These are phyloP conservation scores for Plebejus anna DNA, from an alignment of 2,888 invertebrate species.

Conservation along the genomic window DNA sequence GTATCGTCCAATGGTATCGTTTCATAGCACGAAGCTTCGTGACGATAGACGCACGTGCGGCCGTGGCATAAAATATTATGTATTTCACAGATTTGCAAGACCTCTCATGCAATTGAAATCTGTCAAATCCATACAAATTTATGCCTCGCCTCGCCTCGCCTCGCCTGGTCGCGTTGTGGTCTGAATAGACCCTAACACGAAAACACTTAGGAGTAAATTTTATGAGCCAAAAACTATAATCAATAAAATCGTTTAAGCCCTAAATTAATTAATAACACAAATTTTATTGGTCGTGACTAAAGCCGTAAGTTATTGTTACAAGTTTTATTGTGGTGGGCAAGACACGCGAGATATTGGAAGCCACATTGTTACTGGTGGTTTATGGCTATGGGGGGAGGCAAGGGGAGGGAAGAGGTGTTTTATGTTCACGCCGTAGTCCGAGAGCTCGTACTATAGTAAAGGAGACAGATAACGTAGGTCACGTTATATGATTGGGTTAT, in stretches of 20 bases:
- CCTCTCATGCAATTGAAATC: too few relatives aligned
- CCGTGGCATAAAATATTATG: too few relatives aligned
- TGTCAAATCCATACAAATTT: too few relatives aligned
- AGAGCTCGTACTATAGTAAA: not conserved
- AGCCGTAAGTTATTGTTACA: not conserved
- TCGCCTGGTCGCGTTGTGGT: too few relatives aligned
- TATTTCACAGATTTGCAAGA: too few relatives aligned
- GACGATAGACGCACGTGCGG: too few relatives aligned
- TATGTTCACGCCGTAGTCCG: not conserved
- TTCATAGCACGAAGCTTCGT: too few relatives aligned
- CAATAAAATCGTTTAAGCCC: not conserved
- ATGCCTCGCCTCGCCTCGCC: too few relatives aligned
- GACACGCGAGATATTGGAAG: conserved; percentile 15
- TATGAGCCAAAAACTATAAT: not conserved
- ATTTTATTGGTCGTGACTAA: conserved; percentile 9
- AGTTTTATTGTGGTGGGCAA: not conserved
- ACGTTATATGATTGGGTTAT: too few relatives aligned
- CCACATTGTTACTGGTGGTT: conserved; percentile 16
- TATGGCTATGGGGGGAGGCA: not conserved
- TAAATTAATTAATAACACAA: conserved; percentile 1
- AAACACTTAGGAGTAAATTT: not conserved
- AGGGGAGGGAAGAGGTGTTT: not conserved
- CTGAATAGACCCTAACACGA: not conserved
- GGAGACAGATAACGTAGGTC: too few relatives aligned
- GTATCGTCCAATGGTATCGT: too few relatives aligned